phyloP scores from a whole-genome alignment of 2,888 invertebrate species.

The Hipparchia semele region DNA sequence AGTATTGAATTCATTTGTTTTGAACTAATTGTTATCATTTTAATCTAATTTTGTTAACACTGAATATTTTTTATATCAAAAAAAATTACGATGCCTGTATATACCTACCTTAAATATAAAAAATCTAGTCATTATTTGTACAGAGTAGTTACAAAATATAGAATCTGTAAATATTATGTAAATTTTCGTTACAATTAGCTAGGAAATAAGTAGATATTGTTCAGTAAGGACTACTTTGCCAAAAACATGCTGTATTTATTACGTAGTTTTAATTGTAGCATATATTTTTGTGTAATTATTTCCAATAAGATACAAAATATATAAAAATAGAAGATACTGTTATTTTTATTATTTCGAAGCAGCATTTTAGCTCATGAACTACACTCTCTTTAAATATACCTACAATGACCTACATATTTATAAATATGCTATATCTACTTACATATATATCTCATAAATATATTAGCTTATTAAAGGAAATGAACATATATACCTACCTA shows the following conservation, averaged over 20 bases:
- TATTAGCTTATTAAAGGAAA: too few species aligned
- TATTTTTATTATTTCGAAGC: constrained; percentile 12
- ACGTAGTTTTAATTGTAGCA: constrained; percentile 62
- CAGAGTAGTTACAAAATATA: constrained; percentile 62
- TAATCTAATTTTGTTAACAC: constrained; percentile 24
- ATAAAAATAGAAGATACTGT: constrained; percentile 45
- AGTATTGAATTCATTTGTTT: constrained; percentile 3
- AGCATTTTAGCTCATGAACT: background rate
- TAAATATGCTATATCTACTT: too few species aligned
- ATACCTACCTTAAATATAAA: constrained; percentile 36
- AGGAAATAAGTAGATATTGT: constrained; percentile 44
- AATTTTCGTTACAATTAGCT: constrained; percentile 51
- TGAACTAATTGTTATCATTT: background rate
- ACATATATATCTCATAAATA: too few species aligned
- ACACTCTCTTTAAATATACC: too few species aligned
- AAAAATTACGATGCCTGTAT: constrained; percentile 46
- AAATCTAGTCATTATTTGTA: constrained; percentile 76
- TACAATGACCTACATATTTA: too few species aligned
- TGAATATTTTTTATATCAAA: constrained; percentile 25
- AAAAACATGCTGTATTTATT: constrained; percentile 55
- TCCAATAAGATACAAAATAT: constrained; percentile 50
- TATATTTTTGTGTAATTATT: constrained; percentile 71
- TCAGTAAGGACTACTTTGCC: constrained; percentile 44
- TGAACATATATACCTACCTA: too few species aligned
- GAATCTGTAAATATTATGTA: constrained; percentile 51